A percentile compares a stretch with the other conserved stretches of the same genome.
Conservation (phyloP, 2,113 vertebrate species). For the Nerophis ophidion region DNA sequence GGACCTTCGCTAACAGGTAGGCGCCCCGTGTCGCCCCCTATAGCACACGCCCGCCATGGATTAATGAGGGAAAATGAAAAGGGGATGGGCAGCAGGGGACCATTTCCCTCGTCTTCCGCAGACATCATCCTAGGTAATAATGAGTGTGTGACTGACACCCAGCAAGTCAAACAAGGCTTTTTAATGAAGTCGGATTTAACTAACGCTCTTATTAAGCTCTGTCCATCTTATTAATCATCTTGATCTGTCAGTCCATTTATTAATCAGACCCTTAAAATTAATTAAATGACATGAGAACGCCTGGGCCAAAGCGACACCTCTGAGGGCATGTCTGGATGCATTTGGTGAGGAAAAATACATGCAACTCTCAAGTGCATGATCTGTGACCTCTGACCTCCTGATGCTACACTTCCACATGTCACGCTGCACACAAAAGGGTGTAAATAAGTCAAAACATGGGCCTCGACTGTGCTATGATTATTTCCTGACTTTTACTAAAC, state of each 20-base stretch:
- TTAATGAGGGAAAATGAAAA: conserved; percentile 64
- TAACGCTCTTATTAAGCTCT: conserved; percentile 44
- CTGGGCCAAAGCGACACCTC: conserved; percentile 34
- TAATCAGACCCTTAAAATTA: no score
- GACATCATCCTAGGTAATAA: conserved; percentile 68
- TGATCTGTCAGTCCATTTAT: no score
- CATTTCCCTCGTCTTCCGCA: conserved; percentile 55
- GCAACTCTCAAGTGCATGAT: no score
- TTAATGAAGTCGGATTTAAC: conserved; percentile 58
- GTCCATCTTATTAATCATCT: conserved; percentile 1
- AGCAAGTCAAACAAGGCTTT: conserved; percentile 51
- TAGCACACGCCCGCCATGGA: background rate
- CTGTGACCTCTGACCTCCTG: no score
- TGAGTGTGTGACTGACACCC: conserved; percentile 44
- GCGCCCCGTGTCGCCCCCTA: background rate
- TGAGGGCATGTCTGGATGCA: no score
- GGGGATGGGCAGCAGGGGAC: conserved; percentile 62
- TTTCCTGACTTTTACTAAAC: no score
- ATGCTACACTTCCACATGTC: no score
- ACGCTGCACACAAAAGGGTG: no score
- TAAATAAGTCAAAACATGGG: no score
- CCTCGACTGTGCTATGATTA: no score
- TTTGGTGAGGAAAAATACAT: no score
- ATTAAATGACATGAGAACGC: no score
- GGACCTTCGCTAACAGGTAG: conserved; percentile 2